Evolutionary conservation across 1,140 invertebrate genomes (phyloP).

Genomic region (Parasteatoda tepidariorum): DNA sequence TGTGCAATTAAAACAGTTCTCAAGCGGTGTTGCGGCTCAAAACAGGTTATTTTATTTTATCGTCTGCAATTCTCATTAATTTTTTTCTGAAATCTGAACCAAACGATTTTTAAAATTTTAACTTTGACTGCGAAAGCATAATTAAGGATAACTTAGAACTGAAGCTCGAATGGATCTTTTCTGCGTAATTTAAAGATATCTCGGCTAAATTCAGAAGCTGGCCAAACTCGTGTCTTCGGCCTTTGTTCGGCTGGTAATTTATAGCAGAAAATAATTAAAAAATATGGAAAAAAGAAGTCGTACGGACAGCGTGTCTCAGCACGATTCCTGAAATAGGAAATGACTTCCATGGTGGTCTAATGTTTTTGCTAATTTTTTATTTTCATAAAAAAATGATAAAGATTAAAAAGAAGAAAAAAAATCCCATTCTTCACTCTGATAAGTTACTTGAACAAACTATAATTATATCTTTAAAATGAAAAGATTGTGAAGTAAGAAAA

Average conservation of each 20-base stretch:
- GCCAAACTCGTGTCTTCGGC: constrained; percentile 29
- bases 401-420: constrained; percentile 13
- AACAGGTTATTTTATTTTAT: background rate
- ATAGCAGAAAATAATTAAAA: constrained; percentile 55
- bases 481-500: background rate
- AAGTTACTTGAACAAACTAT: background rate
- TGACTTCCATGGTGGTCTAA: constrained; percentile 30
- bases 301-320: constrained; percentile 35
- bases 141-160: background rate
- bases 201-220: constrained; percentile 28
- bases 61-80: no score
- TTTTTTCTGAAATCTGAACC: no score
- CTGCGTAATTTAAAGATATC: background rate
- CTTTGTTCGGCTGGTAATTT: constrained; percentile 37
- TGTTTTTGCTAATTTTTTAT: background rate
- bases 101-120: no score
- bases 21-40: background rate
- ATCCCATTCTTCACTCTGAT: background rate
- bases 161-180: constrained; percentile 3
- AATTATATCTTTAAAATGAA: background rate
- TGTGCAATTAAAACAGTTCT: background rate
- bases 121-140: background rate
- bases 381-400: constrained; percentile 2
- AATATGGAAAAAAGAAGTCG: constrained; percentile 21
- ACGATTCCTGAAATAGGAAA: constrained; percentile 36